These are phyloP conservation scores for Stomatorhinus walkeri DNA, from an alignment of 2,797 vertebrate species.

Conservation along the genomic window DNA sequence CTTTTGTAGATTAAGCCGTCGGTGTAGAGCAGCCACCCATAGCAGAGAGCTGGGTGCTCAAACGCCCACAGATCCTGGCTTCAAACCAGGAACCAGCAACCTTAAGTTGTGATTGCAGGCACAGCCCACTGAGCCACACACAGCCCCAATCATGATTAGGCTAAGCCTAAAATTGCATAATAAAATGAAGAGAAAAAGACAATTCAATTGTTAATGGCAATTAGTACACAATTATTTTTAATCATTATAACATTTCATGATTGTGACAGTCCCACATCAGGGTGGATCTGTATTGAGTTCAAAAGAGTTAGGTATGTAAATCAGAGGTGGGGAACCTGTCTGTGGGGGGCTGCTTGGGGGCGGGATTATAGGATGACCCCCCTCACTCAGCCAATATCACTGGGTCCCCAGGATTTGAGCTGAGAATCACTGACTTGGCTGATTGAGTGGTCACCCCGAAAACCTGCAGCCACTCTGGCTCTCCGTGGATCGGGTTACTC, in stretches of 20 bases:
- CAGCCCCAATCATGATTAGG: background rate
- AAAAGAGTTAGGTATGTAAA: background rate
- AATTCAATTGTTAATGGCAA: background rate
- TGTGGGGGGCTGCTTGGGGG: background rate
- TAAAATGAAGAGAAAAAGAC: background rate
- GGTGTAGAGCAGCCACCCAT: too few species aligned
- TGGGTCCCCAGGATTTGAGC: background rate
- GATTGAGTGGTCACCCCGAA: background rate
- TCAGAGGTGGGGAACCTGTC: background rate
- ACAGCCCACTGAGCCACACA: too few species aligned
- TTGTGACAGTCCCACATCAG: background rate
- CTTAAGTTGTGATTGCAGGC: too few species aligned
- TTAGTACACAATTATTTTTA: background rate
- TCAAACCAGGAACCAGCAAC: too few species aligned
- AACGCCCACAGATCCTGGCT: too few species aligned
- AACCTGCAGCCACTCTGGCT: background rate
- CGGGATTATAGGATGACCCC: background rate
- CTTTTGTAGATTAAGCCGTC: too few species aligned
- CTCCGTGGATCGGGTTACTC: too few species aligned
- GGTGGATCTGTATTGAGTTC: too few species aligned
- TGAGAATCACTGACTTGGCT: background rate
- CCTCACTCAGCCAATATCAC: background rate
- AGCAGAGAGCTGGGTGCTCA: too few species aligned
- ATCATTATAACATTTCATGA: background rate
- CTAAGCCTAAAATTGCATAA: background rate